A percentile compares a stretch with the other conserved stretches of the same genome.
Evolutionary conservation across 1,140 invertebrate genomes (phyloP).

Genomic region (Lordiphosa stackelbergi): DNA sequence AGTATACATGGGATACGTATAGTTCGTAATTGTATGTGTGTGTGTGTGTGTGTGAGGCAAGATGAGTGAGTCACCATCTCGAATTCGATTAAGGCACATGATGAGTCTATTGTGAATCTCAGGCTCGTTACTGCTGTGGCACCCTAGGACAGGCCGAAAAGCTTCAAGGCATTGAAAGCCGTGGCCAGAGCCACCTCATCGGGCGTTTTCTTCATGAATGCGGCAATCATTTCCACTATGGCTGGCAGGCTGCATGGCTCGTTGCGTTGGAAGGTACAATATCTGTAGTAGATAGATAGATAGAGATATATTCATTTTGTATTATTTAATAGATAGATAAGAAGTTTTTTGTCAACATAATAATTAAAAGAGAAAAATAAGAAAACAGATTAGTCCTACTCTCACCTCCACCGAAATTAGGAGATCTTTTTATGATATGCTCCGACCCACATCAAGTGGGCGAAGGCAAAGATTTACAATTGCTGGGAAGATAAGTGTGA

Average conservation of each 20-base stretch:
- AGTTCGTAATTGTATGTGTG: conserved; percentile 43
- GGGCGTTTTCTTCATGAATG: conserved; percentile 89
- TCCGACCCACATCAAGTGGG: too few species aligned
- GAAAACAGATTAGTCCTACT: too few species aligned
- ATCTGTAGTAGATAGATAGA: too few species aligned
- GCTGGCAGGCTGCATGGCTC: conserved; percentile 96
- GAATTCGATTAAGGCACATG: conserved; percentile 72
- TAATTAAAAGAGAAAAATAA: too few species aligned
- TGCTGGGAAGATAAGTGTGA: too few species aligned
- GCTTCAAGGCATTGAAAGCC: conserved; percentile 94
- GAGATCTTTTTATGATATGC: too few species aligned
- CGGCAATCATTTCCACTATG: conserved; percentile 95
- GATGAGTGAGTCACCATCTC: conserved; percentile 38
- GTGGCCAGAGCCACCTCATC: conserved; percentile 95
- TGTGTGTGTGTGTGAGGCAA: conserved; percentile 37
- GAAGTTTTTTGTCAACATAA: too few species aligned
- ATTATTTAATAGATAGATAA: too few species aligned
- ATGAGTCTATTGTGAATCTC: conserved; percentile 67
- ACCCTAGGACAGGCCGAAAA: conserved; percentile 89
- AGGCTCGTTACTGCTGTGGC: conserved; percentile 51
- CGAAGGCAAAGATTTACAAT: too few species aligned
- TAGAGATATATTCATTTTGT: too few species aligned
- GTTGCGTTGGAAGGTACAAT: conserved; percentile 97
- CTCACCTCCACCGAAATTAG: too few species aligned
- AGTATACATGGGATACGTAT: conserved; percentile 36